Conservation (phyloP, 2,888 invertebrate genomes). For the Spialia ferax region DNA sequence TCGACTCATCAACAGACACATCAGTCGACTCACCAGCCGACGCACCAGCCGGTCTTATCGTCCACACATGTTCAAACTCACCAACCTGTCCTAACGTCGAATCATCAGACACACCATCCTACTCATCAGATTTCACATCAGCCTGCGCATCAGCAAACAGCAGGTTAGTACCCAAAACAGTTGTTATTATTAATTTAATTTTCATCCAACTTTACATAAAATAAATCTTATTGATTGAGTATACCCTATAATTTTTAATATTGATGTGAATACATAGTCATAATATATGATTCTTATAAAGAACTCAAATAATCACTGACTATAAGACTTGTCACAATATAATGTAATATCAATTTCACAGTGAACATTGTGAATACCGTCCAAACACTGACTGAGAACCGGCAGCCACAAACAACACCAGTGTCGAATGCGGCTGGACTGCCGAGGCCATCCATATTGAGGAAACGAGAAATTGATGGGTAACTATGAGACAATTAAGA, state of each 20-base stretch:
- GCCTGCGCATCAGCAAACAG: slow-evolving; percentile 27
- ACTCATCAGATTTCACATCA: background rate
- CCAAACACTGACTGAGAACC: slow-evolving; percentile 57
- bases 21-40: slow-evolving; percentile 3
- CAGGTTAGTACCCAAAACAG: slow-evolving; percentile 10
- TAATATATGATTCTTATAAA: too few relatives aligned
- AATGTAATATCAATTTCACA: slow-evolving; percentile 46
- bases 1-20: background rate
- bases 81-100: slow-evolving; percentile 1
- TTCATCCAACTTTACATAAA: background rate
- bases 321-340: too few relatives aligned
- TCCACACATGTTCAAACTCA: background rate
- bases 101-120: background rate
- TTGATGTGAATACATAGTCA: too few relatives aligned
- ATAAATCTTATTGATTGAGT: too few relatives aligned
- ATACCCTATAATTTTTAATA: too few relatives aligned
- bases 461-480: slow-evolving; percentile 95
- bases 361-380: slow-evolving; percentile 67
- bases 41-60: background rate
- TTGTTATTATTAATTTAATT: background rate
- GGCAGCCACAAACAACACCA: slow-evolving; percentile 54
- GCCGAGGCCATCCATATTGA: slow-evolving; percentile 93
- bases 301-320: too few relatives aligned
- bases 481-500: too few relatives aligned
- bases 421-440: slow-evolving; percentile 82